Base-by-base conservation (phyloP, 1,140 invertebrate species). In the Calliphora vicina region DNA sequence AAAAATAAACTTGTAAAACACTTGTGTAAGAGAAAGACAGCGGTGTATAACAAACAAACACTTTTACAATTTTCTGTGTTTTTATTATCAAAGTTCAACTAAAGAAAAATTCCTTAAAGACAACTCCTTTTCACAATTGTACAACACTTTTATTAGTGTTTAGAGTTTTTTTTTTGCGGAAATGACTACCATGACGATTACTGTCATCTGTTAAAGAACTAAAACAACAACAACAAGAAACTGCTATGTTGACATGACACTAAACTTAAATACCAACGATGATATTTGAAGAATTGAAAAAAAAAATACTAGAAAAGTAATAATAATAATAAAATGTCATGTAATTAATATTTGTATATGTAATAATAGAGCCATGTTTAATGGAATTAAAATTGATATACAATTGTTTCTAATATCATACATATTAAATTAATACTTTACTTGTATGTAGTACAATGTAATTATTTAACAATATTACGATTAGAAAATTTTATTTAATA, bases 181-280 rank as follows among this genome's bases (percentile, higher is more conserved):
- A 67, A 67, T 67, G 61, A 67, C 61, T 67, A 23, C 61, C 61
- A 67, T 67, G 61, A 67, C 61, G 61, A 67, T 67, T 67, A 67
- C 61, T 67, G 61, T 67, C 61, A 67, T 67, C 61, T 67, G 61
- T 23, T 67, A 10, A 57, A 57, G 50, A 57, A 57, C n/a, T 17
- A 57, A 17, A 67, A 67, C 61, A 67, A 23, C 61, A 67, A 67
- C 61, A 67, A 57, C 50, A 57, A 57, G n/a, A 17, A 57, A 57
- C 50, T 6, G 61, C 25, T 67, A 67, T 23, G 61, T 67, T 67
- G 61, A 67, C 61, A 67, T 67, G 61, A 67, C 61, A 20, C n/a
- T 9, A 67, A 67, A 25, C 8, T 10, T 67, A 23, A 67, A 67
- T 67, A 67, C 61, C 17, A 67, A 20, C 23, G 20, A 67, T 23